Conservation (phyloP, 2,888 invertebrate genomes). For the Limenitis camilla region DNA sequence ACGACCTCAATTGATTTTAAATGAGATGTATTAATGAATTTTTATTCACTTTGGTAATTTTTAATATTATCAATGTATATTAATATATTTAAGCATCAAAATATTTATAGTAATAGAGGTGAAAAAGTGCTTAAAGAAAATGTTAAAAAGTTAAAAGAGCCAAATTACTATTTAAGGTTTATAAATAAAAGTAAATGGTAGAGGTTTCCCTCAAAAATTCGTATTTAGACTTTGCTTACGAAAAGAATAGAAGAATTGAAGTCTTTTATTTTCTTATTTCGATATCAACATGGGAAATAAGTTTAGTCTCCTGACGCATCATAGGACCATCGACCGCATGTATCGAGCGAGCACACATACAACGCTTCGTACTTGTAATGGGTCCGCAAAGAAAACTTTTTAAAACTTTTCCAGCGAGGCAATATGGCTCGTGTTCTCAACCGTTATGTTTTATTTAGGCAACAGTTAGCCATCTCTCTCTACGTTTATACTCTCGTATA, state of each 20-base stretch:
- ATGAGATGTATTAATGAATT: conserved; percentile 12
- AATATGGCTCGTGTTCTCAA: conserved; percentile 75
- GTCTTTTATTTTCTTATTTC: conserved; percentile 17
- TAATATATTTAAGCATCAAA: too few species aligned
- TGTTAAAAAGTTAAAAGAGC: too few species aligned
- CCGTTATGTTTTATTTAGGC: conserved; percentile 74
- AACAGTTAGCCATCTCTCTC: conserved; percentile 58
- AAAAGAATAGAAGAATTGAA: conserved; percentile 8
- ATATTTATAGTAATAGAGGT: too few species aligned
- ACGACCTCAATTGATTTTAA: conserved; percentile 37
- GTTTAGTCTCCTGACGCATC: conserved; percentile 25
- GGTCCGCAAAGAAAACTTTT: conserved; percentile 76
- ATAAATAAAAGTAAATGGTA: background rate
- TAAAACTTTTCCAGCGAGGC: conserved; percentile 75
- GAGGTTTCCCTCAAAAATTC: background rate
- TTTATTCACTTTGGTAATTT: background rate
- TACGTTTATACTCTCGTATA: conserved; percentile 31
- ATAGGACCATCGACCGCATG: conserved; percentile 56
- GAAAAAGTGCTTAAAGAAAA: too few species aligned
- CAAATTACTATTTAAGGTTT: too few species aligned
- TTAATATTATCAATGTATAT: too few species aligned
- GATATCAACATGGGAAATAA: conserved; percentile 18
- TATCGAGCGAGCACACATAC: conserved; percentile 59
- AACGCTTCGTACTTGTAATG: conserved; percentile 67
- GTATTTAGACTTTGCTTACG: background rate